Conservation (phyloP, 2,113 vertebrate species). For the Tachysurus vachellii region DNA sequence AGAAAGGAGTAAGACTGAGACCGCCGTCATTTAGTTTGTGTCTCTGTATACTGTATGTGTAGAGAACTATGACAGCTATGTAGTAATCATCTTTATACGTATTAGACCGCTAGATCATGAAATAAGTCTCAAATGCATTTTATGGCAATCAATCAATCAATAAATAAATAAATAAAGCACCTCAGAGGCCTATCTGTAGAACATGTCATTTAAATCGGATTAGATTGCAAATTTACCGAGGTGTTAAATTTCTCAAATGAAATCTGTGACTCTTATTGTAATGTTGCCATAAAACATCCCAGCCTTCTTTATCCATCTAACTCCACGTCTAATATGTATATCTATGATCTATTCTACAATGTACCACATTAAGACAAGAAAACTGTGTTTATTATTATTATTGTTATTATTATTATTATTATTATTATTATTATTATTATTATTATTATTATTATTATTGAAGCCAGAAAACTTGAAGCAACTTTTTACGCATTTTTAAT, state of each 20-base stretch:
- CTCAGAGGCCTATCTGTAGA: not conserved
- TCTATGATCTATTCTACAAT: not conserved
- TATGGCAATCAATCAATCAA: too few relatives aligned
- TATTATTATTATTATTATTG: conserved; percentile 16
- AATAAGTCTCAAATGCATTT: not conserved
- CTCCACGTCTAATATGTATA: not conserved
- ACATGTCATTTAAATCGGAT: not conserved
- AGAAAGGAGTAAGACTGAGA: conserved; percentile 17
- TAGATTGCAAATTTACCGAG: not conserved
- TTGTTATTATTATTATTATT: conserved; percentile 22
- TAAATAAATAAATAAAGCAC: not conserved
- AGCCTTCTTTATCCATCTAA: not conserved
- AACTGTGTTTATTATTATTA: conserved; percentile 24
- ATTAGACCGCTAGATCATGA: not conserved
- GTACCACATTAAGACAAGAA: conserved; percentile 5
- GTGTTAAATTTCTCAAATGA: not conserved
- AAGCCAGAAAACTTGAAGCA: not conserved
- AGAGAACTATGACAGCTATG: not conserved
- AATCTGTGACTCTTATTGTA: not conserved
- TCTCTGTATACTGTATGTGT: conserved; percentile 61
- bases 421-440: conserved; percentile 24
- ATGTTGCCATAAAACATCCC: not conserved
- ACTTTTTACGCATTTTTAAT: not conserved
- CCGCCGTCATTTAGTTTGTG: conserved; percentile 53
- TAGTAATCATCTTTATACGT: conserved; percentile 9